These are phyloP conservation scores for Tinea semifulvella DNA, from an alignment of 2,888 invertebrate species.

Conservation along the genomic window DNA sequence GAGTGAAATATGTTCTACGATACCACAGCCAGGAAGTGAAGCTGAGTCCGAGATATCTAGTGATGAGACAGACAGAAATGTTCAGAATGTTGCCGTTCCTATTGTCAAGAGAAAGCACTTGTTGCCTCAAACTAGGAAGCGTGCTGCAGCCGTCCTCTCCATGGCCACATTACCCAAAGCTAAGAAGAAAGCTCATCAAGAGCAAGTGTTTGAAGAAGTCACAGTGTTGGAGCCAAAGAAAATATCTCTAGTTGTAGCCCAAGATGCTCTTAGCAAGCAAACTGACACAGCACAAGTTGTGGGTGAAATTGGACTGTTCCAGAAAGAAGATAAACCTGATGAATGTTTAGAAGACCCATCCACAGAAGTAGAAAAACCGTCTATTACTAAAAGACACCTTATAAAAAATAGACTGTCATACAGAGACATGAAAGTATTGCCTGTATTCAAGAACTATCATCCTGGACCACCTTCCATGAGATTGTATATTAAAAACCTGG, in stretches of 20 bases:
- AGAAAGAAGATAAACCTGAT: slow-evolving; percentile 35
- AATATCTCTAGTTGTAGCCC: slow-evolving; percentile 48
- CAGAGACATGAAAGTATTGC: slow-evolving; percentile 75
- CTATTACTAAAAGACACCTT: slow-evolving; percentile 72
- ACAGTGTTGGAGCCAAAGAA: slow-evolving; percentile 46
- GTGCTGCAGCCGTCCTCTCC: slow-evolving; percentile 30
- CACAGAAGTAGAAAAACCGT: slow-evolving; percentile 34
- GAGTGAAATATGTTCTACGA: slow-evolving; percentile 27
- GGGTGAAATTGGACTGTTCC: slow-evolving; percentile 51
- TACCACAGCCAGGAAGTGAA: slow-evolving; percentile 31
- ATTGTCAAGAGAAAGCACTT: slow-evolving; percentile 44
- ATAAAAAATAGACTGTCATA: slow-evolving; percentile 73
- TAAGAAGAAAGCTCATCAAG: slow-evolving; percentile 36
- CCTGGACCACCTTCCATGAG: slow-evolving; percentile 83
- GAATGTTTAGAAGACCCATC: slow-evolving; percentile 23
- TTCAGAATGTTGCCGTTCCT: slow-evolving; percentile 28
- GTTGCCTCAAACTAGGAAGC: slow-evolving; percentile 41
- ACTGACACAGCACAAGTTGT: slow-evolving; percentile 42
- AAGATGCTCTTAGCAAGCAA: slow-evolving; percentile 42
- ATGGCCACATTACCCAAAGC: slow-evolving; percentile 32
- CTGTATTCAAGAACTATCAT: slow-evolving; percentile 88
- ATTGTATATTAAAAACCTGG: slow-evolving; percentile 92
- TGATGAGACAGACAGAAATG: slow-evolving; percentile 31
- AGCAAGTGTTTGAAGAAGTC: slow-evolving; percentile 49
- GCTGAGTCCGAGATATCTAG: slow-evolving; percentile 54